phyloP scores from a whole-genome alignment of 2,113 vertebrate genomes.

The Notothenia coriiceps region DNA sequence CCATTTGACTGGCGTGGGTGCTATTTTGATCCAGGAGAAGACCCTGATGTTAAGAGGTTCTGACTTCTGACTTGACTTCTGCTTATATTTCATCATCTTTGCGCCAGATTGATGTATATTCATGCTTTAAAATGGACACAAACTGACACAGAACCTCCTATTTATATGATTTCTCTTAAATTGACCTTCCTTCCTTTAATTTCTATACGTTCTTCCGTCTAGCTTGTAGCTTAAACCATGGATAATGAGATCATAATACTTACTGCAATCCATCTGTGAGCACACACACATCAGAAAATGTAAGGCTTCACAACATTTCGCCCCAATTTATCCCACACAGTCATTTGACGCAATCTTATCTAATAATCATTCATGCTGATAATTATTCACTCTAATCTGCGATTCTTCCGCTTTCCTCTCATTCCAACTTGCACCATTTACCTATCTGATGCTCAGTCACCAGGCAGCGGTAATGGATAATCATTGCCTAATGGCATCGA shows the following conservation, averaged over 20 bases:
- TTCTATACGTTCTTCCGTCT: slow-evolving; percentile 12
- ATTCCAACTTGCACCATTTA: slow-evolving; percentile 56
- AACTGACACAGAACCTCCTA: slow-evolving; percentile 12
- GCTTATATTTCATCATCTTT: slow-evolving; percentile 34
- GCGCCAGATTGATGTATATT: background rate
- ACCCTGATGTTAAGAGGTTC: slow-evolving; percentile 15
- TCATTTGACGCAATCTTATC: slow-evolving; percentile 51
- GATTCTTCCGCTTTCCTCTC: slow-evolving; percentile 37
- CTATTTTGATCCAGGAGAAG: slow-evolving; percentile 32
- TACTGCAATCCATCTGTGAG: background rate
- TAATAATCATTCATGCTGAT: slow-evolving; percentile 51
- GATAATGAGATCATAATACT: background rate
- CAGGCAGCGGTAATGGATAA: slow-evolving; percentile 73
- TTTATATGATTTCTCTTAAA: slow-evolving; percentile 4
- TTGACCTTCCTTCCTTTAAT: slow-evolving; percentile 21
- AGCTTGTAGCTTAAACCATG: slow-evolving; percentile 16
- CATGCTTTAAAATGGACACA: slow-evolving; percentile 3
- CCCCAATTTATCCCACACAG: slow-evolving; percentile 21
- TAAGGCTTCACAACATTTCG: slow-evolving; percentile 35
- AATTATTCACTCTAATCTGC: slow-evolving; percentile 62
- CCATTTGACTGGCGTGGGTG: slow-evolving; percentile 23
- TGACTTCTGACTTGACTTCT: slow-evolving; percentile 7
- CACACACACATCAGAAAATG: background rate
- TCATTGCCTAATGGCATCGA: slow-evolving; percentile 67
- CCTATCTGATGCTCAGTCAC: slow-evolving; percentile 62